These are phyloP conservation scores for Cheilosia scutellata DNA, from an alignment of 2,888 invertebrate species.

Conservation along the genomic window DNA sequence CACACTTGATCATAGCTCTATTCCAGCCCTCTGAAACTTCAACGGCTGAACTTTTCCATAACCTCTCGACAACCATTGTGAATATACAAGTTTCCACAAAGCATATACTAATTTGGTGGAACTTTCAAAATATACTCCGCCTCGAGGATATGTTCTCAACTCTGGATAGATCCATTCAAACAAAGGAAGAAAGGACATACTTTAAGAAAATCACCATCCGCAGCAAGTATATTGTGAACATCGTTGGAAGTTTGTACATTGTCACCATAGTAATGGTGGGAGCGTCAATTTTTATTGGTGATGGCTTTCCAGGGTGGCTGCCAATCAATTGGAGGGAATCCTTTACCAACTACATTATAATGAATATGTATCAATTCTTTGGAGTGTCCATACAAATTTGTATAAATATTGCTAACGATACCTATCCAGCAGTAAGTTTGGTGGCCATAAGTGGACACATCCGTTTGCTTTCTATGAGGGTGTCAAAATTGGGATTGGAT, in stretches of 20 bases:
- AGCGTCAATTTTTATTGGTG: slow-evolving; percentile 26
- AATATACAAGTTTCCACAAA: slow-evolving; percentile 77
- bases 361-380: slow-evolving; percentile 78
- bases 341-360: slow-evolving; percentile 75
- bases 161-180: slow-evolving; percentile 77
- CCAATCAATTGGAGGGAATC: slow-evolving; percentile 79
- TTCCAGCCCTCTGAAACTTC: slow-evolving; percentile 75
- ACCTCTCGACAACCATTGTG: slow-evolving; percentile 76
- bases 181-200: slow-evolving; percentile 62
- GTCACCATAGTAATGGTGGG: background rate
- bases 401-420: slow-evolving; percentile 78
- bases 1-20: slow-evolving; percentile 78
- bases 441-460: slow-evolving; percentile 79
- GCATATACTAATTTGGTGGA: slow-evolving; percentile 75
- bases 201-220: slow-evolving; percentile 59
- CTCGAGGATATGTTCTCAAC: slow-evolving; percentile 76
- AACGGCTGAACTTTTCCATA: slow-evolving; percentile 77
- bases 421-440: slow-evolving; percentile 78
- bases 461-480: slow-evolving; percentile 77
- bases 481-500: slow-evolving; percentile 77
- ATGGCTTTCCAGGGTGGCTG: slow-evolving; percentile 79
- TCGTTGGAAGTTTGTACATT: background rate
- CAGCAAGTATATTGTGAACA: background rate
- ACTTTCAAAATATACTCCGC: slow-evolving; percentile 71
- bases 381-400: slow-evolving; percentile 76